Evolutionary conservation across 2,888 invertebrate genomes (phyloP).

Genomic region (Elysia crispata): DNA sequence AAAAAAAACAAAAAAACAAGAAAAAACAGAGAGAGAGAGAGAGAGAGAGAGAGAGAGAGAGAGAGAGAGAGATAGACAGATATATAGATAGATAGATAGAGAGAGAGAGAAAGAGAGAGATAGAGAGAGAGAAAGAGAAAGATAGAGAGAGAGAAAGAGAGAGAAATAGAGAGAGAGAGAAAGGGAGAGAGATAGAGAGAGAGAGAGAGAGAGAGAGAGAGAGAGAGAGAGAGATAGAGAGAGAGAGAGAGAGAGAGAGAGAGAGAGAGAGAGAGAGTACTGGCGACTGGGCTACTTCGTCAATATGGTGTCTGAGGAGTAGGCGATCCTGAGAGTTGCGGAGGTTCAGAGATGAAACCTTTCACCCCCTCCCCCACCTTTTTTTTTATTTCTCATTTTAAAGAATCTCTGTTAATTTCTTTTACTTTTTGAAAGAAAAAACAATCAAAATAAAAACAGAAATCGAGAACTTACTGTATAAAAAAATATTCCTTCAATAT

Average conservation of each 20-base stretch:
- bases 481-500: too few species aligned
- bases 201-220: constrained; percentile 9
- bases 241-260: neutral
- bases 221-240: constrained; percentile 18
- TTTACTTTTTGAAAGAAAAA: too few species aligned
- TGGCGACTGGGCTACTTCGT: too few species aligned
- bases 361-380: too few species aligned
- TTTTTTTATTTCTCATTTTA: too few species aligned
- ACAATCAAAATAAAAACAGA: too few species aligned
- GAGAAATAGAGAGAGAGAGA: constrained; percentile 13
- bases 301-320: too few species aligned
- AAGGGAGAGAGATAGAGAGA: neutral
- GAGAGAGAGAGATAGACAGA: neutral
- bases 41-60: neutral
- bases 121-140: neutral
- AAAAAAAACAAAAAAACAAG: neutral
- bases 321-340: too few species aligned
- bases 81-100: neutral
- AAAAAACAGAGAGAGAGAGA: neutral
- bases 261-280: too few species aligned
- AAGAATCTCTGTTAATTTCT: too few species aligned
- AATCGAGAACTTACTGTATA: too few species aligned
- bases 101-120: constrained; percentile 11
- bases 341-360: too few species aligned
- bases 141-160: neutral